A percentile compares a stretch with the other conserved stretches of the same genome.
phyloP scores from a whole-genome alignment of 2,797 vertebrate species.

The Hapalemur alaotrensis region DNA sequence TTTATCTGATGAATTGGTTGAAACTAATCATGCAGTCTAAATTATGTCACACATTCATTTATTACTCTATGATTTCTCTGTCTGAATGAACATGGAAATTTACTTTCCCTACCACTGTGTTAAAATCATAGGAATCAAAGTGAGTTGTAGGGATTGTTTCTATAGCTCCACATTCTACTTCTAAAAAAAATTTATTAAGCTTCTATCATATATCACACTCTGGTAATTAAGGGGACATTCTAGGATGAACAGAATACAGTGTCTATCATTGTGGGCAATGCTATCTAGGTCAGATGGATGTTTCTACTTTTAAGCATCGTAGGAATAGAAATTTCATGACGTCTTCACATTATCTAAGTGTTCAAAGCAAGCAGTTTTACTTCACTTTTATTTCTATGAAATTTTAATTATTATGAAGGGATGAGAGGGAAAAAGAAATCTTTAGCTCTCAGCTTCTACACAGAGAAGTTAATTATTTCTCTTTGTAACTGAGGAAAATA shows the following conservation, averaged over 20 bases:
- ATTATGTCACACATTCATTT: neutral
- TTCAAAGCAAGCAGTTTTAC: neutral
- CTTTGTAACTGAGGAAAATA: constrained; percentile 35
- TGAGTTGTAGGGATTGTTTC: neutral
- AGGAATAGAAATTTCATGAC: neutral
- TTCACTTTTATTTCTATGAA: neutral
- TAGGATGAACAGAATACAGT: neutral
- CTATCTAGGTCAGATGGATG: neutral
- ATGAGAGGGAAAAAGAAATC: neutral
- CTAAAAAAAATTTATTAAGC: neutral
- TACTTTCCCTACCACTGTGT: neutral
- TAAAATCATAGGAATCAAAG: neutral
- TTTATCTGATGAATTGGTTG: neutral
- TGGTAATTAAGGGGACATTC: neutral
- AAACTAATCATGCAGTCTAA: neutral
- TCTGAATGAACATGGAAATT: neutral
- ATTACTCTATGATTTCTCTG: neutral
- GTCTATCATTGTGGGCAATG: neutral
- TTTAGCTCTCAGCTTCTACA: constrained; percentile 17
- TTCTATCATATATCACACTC: neutral
- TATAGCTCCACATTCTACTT: neutral
- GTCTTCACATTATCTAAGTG: neutral
- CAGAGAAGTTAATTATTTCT: constrained; percentile 60
- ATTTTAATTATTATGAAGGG: neutral
- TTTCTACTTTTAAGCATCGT: neutral